A percentile compares a stretch with the other conserved stretches of the same genome.
Evolutionary conservation across 2,797 vertebrate species (phyloP).

Genomic region (Gobionotothen gibberifrons): DNA sequence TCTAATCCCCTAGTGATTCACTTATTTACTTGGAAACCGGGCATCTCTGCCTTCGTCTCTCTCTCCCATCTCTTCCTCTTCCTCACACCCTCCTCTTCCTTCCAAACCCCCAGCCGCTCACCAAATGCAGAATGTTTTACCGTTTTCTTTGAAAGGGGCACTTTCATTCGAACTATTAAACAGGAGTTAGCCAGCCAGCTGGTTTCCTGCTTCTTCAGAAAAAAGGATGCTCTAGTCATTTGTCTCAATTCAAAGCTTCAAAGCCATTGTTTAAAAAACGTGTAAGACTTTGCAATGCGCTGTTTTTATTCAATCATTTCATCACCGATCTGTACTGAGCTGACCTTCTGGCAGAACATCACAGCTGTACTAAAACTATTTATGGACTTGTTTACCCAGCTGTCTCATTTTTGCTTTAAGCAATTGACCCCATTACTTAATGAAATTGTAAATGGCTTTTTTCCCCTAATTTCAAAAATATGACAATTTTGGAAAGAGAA

Average conservation of each 20-base stretch:
- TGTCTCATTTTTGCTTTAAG: conserved; percentile 28
- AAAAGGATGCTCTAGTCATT: conserved; percentile 28
- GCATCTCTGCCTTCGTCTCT: conserved; percentile 10
- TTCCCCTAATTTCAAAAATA: not conserved
- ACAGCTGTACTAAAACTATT: not conserved
- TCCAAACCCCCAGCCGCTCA: conserved; percentile 31
- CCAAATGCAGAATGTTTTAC: not conserved
- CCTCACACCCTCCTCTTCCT: conserved; percentile 9
- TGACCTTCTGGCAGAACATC: not conserved
- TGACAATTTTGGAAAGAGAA: not conserved
- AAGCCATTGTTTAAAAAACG: conserved; percentile 18
- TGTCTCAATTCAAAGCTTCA: conserved; percentile 38
- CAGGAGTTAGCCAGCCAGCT: conserved; percentile 15
- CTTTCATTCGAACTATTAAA: conserved; percentile 7
- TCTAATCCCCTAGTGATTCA: conserved; percentile 12
- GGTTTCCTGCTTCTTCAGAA: conserved; percentile 4
- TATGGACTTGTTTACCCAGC: conserved; percentile 19
- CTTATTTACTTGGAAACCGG: conserved; percentile 11
- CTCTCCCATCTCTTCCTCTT: conserved; percentile 5
- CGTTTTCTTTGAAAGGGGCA: not conserved
- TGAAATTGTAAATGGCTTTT: conserved; percentile 15
- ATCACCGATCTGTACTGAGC: not conserved
- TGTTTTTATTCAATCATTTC: conserved; percentile 4
- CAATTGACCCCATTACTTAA: conserved; percentile 21
- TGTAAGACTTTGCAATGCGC: not conserved